Percentiles rank a stretch among this genome's conserved stretches.
Evolutionary conservation across 1,140 invertebrate genomes (phyloP).

Genomic region (Saccostrea cuccullata): DNA sequence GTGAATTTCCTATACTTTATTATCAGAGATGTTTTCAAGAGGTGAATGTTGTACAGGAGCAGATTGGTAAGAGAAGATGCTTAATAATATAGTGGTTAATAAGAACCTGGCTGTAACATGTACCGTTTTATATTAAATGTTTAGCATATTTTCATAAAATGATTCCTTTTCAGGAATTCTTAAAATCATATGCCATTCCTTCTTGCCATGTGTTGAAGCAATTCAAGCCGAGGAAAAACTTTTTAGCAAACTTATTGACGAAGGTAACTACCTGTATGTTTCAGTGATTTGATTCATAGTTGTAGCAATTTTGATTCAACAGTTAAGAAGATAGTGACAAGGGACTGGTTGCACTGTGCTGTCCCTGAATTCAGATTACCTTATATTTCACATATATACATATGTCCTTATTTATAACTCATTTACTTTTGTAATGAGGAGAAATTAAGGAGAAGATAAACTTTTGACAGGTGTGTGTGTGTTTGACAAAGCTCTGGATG

Average conservation of each 20-base stretch:
- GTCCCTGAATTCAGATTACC: too few relatives aligned
- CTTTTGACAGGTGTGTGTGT: constrained; percentile 36
- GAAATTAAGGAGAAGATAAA: too few relatives aligned
- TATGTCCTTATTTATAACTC: too few relatives aligned
- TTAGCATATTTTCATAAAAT: background rate
- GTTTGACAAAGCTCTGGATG: constrained; percentile 31
- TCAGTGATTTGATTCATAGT: too few relatives aligned
- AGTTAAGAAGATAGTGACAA: too few relatives aligned
- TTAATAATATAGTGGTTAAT: too few relatives aligned
- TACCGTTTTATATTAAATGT: too few relatives aligned
- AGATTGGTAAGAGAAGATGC: constrained; percentile 54
- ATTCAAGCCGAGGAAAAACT: constrained; percentile 54
- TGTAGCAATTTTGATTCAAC: too few relatives aligned
- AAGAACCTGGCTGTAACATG: too few relatives aligned
- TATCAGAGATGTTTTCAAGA: constrained; percentile 49
- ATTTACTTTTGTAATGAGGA: too few relatives aligned
- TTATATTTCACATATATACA: too few relatives aligned
- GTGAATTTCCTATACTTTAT: constrained; percentile 31
- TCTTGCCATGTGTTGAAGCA: constrained; percentile 55
- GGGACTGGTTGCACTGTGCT: too few relatives aligned
- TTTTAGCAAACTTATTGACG: constrained; percentile 49
- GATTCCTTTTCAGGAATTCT: constrained; percentile 55
- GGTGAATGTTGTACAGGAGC: constrained; percentile 51
- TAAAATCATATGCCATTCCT: constrained; percentile 59
- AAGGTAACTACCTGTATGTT: constrained; percentile 42